Base-by-base conservation (phyloP, 2,888 invertebrate genomes). In the Metalampra italica region DNA sequence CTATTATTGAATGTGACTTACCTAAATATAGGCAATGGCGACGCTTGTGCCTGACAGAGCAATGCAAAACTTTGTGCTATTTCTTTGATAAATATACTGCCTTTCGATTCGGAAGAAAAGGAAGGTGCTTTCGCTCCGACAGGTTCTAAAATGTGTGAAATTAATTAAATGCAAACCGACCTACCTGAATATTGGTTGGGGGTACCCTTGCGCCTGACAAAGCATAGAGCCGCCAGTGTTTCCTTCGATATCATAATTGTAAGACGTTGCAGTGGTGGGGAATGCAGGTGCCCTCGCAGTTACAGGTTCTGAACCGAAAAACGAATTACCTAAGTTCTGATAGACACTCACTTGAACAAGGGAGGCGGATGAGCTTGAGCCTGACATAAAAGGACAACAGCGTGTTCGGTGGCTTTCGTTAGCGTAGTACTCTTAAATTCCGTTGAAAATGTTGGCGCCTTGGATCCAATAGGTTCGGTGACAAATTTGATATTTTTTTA, bases 301-400 rank as follows among this genome's bases (percentile, higher is more conserved):
- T 50, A 90, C 88, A 52, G 90, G 90, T 74, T 90, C 90, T 90
- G 71, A 69, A 75, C 75, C 68, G 72, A 71, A 76, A 64, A 68
- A 59, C 11, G 1, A 36, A 36, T 12, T 29, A 8, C 38, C n/a
- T 38, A 22, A 45, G 14, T 45, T 38, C 44, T 50, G 46, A 36
- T 22, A 53, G 11, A 50, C 52, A 58, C 84, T 87, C 80, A 89
- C 87, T 88, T 89, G 85, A 88, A 89, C 62, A 82, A 66, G 62
- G 92, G 92, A 71, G 93, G 92, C 63, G 95, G 95, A 80, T 92
- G 94, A 64, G 93, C 95, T 90, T 95, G 95, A 59, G 94, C 94
- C 77, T 93, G 94, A 78, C 94, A 95, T 71, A 94, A 90, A 61
- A 94, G 79, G 45, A 92, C 93, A 74, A 95, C 91, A 70, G 91